Base-by-base conservation (phyloP, 2,888 invertebrate species). In the Leptarthrus brevirostris region DNA sequence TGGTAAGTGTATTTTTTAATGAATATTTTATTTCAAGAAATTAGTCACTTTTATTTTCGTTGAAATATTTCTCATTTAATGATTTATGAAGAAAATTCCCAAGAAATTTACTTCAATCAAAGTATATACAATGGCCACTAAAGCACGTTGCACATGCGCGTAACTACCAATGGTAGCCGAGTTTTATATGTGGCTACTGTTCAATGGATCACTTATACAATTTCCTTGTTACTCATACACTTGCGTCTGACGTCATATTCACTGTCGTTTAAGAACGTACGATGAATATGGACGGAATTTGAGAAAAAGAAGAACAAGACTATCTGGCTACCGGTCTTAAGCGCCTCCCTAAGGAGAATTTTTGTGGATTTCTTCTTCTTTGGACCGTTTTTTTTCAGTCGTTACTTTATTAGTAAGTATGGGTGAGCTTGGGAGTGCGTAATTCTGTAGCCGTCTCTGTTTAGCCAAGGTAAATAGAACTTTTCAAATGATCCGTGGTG, bases 311-410 rank as follows among this genome's bases (percentile, higher is more conserved):
- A 64, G 24, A 64, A 34, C 58, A 52, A 36, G 14, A 56, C n/a
- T 5, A 6, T n/a, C 71, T 30, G 81, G 83, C 84, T 84, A 82
- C 84, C 79, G 84, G 84, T 81, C 81, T 84, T 84, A 81, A 82
- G 83, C 83, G 78, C 81, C 83, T 82, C 82, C 83, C 81, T 80
- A 80, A 52, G 52, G 34, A 52, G 66, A 49, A 14, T 47, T 66
- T 49, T 22, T 47, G 22, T 66, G 44, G 44, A 26, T 24, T 66
- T 66, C 10, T 54, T 54, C 10, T 61, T 61, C 22, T 66, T 66
- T 47, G 14, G n/a, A 44, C 47, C 18, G 1, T 49, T 49, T 66
- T 47, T 66, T 66, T 47, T 47, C 24, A 24, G 40, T 44, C 24
- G 20, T 24, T 73, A 14, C 49, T 16, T 30, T 52, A 14, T 30